Evolutionary conservation across 2,797 vertebrate genomes (phyloP).

Genomic region (Euphonia xanthogaster): DNA sequence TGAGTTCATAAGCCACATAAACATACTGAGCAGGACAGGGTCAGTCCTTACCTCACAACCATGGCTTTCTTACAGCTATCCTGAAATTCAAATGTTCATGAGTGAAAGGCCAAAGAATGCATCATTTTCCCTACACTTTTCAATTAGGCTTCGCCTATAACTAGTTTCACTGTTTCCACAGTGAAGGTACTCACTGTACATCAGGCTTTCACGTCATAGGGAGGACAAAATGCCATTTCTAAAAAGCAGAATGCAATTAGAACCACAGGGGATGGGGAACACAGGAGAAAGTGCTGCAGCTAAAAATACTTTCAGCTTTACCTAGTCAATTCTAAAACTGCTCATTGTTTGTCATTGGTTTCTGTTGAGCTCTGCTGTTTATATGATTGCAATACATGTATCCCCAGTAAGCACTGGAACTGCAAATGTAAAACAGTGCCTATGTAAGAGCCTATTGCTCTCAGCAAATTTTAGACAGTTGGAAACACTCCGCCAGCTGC

Average conservation of each 20-base stretch:
- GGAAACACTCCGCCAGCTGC: constrained; percentile 31
- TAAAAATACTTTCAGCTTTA: constrained; percentile 30
- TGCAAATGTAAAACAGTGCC: neutral
- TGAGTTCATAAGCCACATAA: neutral
- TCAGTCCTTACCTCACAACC: neutral
- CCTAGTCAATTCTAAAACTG: constrained; percentile 20
- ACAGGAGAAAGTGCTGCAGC: neutral
- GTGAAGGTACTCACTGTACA: neutral
- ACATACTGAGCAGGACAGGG: neutral
- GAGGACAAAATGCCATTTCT: neutral
- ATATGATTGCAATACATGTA: neutral
- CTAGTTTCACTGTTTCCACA: neutral
- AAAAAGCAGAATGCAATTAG: constrained; percentile 12
- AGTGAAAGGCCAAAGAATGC: neutral
- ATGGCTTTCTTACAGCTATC: neutral
- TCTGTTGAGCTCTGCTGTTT: constrained; percentile 20
- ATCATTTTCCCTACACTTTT: neutral
- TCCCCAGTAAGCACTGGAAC: neutral
- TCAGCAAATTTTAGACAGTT: constrained; percentile 5
- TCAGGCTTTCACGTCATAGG: neutral
- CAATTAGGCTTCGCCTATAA: neutral
- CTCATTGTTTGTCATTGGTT: neutral
- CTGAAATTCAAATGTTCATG: neutral
- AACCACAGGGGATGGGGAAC: neutral
- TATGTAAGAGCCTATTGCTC: neutral